Percentiles rank a stretch among this genome's conserved stretches.
These are phyloP conservation scores for Piprites chloris DNA, from an alignment of 2,113 vertebrate genomes.

Conservation along the genomic window DNA sequence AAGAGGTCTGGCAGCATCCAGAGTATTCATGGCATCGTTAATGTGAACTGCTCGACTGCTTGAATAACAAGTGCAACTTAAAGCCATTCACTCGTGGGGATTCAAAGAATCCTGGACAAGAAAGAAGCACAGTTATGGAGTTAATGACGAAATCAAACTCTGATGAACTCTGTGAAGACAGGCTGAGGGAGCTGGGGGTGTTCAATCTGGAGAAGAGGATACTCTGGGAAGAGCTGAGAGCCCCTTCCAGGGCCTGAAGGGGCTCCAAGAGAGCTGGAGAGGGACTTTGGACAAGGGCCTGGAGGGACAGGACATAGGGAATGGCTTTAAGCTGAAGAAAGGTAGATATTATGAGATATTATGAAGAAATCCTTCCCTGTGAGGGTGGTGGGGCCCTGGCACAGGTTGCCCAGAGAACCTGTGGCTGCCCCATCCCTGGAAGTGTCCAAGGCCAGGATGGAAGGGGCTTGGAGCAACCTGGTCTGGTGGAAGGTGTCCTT, in stretches of 20 bases:
- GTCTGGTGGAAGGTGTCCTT: not conserved
- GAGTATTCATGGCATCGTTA: not conserved
- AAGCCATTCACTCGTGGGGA: not conserved
- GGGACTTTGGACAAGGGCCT: too few relatives aligned
- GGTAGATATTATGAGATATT: not conserved
- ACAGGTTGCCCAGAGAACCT: not conserved
- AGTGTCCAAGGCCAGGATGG: not conserved
- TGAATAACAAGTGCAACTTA: not conserved
- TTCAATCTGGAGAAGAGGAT: not conserved
- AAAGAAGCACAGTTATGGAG: not conserved
- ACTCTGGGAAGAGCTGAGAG: not conserved
- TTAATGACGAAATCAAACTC: not conserved
- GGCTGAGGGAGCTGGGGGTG: not conserved
- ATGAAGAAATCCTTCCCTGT: not conserved
- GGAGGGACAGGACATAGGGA: not conserved
- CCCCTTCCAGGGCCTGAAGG: rapidly evolving
- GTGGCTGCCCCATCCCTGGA: not conserved
- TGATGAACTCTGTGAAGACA: not conserved
- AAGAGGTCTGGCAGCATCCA: not conserved
- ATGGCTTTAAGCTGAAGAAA: not conserved
- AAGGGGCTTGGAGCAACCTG: not conserved
- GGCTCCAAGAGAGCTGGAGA: not conserved
- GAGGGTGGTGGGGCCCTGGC: not conserved
- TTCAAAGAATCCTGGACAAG: not conserved
- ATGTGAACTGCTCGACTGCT: not conserved